A percentile compares a stretch with the other conserved stretches of the same genome.
Evolutionary conservation across 2,888 invertebrate species (phyloP).

Genomic region (Morpho helenor): DNA sequence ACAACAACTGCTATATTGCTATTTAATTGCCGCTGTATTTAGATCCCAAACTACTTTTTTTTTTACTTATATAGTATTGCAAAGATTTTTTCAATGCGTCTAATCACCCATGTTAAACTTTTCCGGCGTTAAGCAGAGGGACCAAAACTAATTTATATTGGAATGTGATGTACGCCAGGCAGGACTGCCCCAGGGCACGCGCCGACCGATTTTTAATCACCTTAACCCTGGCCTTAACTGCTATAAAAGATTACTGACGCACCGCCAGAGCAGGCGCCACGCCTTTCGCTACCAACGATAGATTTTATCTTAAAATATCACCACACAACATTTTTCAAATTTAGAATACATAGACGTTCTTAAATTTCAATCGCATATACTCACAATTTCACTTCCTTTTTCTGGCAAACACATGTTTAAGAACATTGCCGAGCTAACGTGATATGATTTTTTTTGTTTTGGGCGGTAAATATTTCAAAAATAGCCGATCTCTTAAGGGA

Average conservation of each 20-base stretch:
- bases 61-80: too few species aligned
- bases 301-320: slow-evolving; percentile 14
- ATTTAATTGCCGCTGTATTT: too few species aligned
- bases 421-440: too few species aligned
- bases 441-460: too few species aligned
- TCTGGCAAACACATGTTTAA: too few species aligned
- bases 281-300: slow-evolving; percentile 27
- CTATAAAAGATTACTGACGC: slow-evolving; percentile 53
- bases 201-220: slow-evolving; percentile 65
- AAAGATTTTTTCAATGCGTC: slow-evolving; percentile 34
- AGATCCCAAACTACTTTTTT: too few species aligned
- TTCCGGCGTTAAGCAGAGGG: slow-evolving; percentile 64
- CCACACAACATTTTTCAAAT: neutral
- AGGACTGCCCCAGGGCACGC: slow-evolving; percentile 58
- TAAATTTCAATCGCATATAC: too few species aligned
- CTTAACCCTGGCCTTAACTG: slow-evolving; percentile 57
- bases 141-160: slow-evolving; percentile 76
- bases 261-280: slow-evolving; percentile 51
- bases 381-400: too few species aligned
- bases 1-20: too few species aligned
- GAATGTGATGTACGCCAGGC: slow-evolving; percentile 74
- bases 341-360: too few species aligned
- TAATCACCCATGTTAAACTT: slow-evolving; percentile 46
- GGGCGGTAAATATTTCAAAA: too few species aligned
- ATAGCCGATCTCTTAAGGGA: too few species aligned